A percentile compares a stretch with the other conserved stretches of the same genome.
phyloP scores from a whole-genome alignment of 2,797 vertebrate species.

The Rhinogobio ventralis region DNA sequence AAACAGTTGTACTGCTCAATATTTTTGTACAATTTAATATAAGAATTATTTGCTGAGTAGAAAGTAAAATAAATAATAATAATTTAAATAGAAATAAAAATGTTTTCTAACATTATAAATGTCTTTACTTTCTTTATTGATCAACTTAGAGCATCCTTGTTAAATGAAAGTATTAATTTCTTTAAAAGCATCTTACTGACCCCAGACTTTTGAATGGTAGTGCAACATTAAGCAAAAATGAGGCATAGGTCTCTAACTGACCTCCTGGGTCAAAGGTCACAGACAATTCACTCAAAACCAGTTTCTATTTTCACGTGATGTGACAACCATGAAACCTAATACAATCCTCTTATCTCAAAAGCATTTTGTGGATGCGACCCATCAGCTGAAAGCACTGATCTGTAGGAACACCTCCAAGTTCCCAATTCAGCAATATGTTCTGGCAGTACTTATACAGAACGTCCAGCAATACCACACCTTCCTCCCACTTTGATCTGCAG shows the following conservation, averaged over 20 bases:
- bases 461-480: neutral
- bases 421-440: neutral
- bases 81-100: no score
- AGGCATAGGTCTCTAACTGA: neutral
- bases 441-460: constrained; percentile 19
- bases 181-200: no score
- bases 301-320: neutral
- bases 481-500: neutral
- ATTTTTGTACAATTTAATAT: neutral
- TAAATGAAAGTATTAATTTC: neutral
- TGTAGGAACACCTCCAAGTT: neutral
- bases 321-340: neutral
- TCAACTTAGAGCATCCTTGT: neutral
- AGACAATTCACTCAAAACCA: constrained; percentile 11
- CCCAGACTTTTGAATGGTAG: neutral
- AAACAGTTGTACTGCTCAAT: neutral
- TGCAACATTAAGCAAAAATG: neutral
- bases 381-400: constrained; percentile 1
- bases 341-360: constrained; percentile 16
- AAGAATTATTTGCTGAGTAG: neutral
- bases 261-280: constrained; percentile 7
- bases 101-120: neutral
- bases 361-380: neutral
- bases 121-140: neutral
- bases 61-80: neutral